Evolutionary conservation across 2,797 vertebrate genomes (phyloP), one percentile per base, ranked within the genome.

Genomic region (Neoniphon sammara): DNA sequence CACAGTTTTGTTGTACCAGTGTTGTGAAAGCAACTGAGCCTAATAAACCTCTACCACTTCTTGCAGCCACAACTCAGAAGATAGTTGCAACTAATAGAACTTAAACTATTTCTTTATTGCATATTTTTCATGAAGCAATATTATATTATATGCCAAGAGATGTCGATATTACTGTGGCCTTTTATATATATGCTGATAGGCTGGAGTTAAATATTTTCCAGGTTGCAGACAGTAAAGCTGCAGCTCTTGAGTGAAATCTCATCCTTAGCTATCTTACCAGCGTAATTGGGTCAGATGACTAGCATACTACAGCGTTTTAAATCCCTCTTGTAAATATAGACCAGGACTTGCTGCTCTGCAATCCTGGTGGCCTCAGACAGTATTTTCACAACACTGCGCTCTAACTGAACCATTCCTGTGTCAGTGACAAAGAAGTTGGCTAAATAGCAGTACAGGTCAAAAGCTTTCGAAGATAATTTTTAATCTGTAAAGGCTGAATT

Each of bases 211-310:
- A 64, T 42, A 30, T 67, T 80, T 77, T 23, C 52, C 49, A 69
- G 58, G 46, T 36, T 73, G 69, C 55, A 63, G 59, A 39, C 39
- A 69, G 49, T 58, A 69, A 66, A 67, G 72, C 80, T 53, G 50
- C 42, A 55, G 54, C 42, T 18, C 7, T 55, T 53, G 20, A 78
- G 79, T 88, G 86, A 90, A 92, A 91, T 77, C 56, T 85, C 83
- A 92, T 90, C 85, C 83, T 70, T 79, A 75, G 84, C 77, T 77
- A 80, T 80, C 61, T 75, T 71, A 77, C 70, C 66, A 78, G 84
- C 67, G 88, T 89, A 92, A 92, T 86, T 84, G 89, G 92, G 91
- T 92, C 92, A 93, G 80, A 88, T 87, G 89, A 90, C 89, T 93
- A 75, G 75, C 81, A 87, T 91, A 88, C 86, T 83, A 75, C 79